Evolutionary conservation across 2,113 vertebrate genomes (phyloP).

Genomic region (Orthochromis indermauri): DNA sequence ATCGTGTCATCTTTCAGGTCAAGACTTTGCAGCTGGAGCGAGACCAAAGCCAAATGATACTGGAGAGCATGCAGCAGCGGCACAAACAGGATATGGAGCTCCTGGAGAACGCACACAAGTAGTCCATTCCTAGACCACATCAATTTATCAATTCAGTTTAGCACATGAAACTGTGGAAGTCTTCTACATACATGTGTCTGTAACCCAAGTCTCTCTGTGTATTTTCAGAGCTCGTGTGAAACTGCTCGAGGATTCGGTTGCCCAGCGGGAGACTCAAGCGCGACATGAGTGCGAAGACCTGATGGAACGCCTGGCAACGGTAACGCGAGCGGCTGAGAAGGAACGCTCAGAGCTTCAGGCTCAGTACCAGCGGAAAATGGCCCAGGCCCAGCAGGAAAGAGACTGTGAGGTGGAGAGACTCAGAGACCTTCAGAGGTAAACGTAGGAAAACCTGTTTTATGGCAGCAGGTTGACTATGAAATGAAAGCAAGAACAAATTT

Average conservation of each 20-base stretch:
- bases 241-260: slow-evolving; percentile 72
- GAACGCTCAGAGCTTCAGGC: slow-evolving; percentile 70
- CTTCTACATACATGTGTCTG: neutral
- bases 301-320: slow-evolving; percentile 48
- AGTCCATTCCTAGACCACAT: neutral
- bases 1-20: slow-evolving; percentile 60
- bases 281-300: slow-evolving; percentile 74
- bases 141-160: neutral
- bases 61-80: slow-evolving; percentile 74
- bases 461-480: neutral
- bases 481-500: neutral
- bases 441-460: neutral
- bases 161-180: neutral
- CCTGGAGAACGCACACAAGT: slow-evolving; percentile 79
- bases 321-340: slow-evolving; percentile 57
- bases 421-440: slow-evolving; percentile 81
- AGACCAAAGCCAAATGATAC: slow-evolving; percentile 70
- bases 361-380: slow-evolving; percentile 77
- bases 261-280: slow-evolving; percentile 66
- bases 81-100: slow-evolving; percentile 78
- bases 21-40: slow-evolving; percentile 76
- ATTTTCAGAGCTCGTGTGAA: slow-evolving; percentile 72
- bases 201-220: neutral
- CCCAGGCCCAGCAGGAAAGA: slow-evolving; percentile 70
- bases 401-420: slow-evolving; percentile 78